Evolutionary conservation across 2,888 invertebrate species (phyloP).

Genomic region (Globia sparganii): DNA sequence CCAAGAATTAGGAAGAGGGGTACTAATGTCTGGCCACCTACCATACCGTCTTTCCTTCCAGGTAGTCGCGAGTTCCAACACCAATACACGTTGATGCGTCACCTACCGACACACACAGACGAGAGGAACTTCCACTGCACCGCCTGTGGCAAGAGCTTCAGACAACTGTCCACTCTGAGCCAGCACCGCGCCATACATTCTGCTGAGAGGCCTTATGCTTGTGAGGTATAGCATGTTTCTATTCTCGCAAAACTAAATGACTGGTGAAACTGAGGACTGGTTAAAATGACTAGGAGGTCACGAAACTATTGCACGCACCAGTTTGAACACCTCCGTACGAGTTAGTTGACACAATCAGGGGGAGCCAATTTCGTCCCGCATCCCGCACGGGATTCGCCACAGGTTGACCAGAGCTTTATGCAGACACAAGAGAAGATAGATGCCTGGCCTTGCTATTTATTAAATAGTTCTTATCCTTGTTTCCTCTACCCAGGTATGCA

Average conservation of each 20-base stretch:
- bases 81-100: slow-evolving; percentile 94
- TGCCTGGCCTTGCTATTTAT: background rate
- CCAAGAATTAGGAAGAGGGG: background rate
- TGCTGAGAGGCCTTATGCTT: slow-evolving; percentile 93
- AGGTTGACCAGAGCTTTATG: background rate
- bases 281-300: background rate
- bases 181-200: slow-evolving; percentile 95
- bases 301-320: background rate
- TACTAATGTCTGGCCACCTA: background rate
- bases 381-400: background rate
- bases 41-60: slow-evolving; percentile 68
- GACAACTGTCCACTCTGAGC: slow-evolving; percentile 93
- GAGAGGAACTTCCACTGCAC: slow-evolving; percentile 94
- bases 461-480: background rate
- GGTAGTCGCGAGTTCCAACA: slow-evolving; percentile 94
- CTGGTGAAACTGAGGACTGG: background rate
- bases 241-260: background rate
- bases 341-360: background rate
- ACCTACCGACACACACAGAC: slow-evolving; percentile 94
- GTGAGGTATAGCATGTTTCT: slow-evolving; percentile 85
- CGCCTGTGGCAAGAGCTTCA: slow-evolving; percentile 93
- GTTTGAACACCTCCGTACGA: background rate
- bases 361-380: background rate
- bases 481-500: slow-evolving; percentile 89
- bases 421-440: background rate